Conservation (phyloP, 2,113 vertebrate species). For the Benitochromis conjunctus region DNA sequence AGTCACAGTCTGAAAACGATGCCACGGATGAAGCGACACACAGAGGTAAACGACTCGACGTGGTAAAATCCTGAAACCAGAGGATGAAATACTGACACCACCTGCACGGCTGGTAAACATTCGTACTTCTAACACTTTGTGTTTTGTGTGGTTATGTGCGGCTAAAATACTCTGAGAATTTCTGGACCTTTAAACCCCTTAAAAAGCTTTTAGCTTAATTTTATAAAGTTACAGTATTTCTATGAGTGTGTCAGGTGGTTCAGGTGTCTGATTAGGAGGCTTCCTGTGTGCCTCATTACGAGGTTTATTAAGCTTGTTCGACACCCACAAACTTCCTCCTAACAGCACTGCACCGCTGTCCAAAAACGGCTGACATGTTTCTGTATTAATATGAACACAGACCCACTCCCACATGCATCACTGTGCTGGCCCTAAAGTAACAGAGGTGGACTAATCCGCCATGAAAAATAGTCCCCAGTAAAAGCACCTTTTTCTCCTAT, state of each 20-base stretch:
- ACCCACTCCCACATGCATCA: neutral
- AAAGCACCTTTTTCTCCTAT: neutral
- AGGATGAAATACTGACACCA: neutral
- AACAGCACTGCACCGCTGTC: neutral
- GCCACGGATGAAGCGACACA: neutral
- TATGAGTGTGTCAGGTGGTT: neutral
- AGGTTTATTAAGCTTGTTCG: neutral
- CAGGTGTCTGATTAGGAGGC: rapidly evolving
- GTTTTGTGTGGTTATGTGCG: neutral
- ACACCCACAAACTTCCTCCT: neutral
- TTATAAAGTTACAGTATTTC: neutral
- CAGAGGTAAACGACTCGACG: neutral
- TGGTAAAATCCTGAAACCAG: neutral
- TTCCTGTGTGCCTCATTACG: neutral
- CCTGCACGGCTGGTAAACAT: neutral
- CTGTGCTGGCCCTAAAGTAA: neutral
- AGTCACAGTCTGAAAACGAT: neutral
- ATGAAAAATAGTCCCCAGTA: neutral
- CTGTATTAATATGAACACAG: neutral
- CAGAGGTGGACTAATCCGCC: neutral
- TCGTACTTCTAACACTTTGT: neutral
- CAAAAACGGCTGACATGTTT: rapidly evolving
- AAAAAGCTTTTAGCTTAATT: neutral
- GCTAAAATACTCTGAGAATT: neutral
- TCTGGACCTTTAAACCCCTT: neutral